These are phyloP conservation scores for Gavia stellata DNA, from an alignment of 2,113 vertebrate genomes.

Conservation along the genomic window DNA sequence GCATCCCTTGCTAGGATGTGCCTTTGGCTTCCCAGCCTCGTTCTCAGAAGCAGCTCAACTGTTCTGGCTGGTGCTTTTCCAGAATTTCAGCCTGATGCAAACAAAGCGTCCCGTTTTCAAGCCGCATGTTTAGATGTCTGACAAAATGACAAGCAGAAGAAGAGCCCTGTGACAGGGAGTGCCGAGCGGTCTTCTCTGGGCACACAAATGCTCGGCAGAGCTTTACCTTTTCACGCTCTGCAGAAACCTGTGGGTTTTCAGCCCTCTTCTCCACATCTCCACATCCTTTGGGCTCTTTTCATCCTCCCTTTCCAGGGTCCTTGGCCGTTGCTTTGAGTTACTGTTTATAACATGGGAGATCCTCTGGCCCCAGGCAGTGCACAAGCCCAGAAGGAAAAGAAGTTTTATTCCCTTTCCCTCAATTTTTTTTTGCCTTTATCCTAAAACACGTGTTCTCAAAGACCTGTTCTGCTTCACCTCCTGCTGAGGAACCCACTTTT, in stretches of 20 bases:
- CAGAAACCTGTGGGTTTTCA: not conserved
- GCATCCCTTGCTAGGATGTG: not conserved
- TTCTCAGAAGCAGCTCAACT: not conserved
- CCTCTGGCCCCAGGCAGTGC: not conserved
- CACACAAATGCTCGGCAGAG: rapidly evolving
- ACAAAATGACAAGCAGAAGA: not conserved
- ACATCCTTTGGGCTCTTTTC: not conserved
- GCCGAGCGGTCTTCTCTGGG: not conserved
- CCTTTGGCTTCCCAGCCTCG: not conserved
- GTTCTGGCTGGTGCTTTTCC: not conserved
- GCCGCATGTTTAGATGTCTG: rapidly evolving
- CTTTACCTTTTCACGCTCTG: rapidly evolving
- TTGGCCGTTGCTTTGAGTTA: not conserved
- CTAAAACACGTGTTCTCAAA: not conserved
- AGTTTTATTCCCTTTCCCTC: not conserved
- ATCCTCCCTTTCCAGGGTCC: not conserved
- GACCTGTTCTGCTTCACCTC: not conserved
- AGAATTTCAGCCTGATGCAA: not conserved
- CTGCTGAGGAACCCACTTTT: not conserved
- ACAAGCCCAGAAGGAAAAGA: not conserved
- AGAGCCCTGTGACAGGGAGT: not conserved
- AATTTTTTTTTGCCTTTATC: not conserved
- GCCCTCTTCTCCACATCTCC: not conserved
- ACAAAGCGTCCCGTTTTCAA: rapidly evolving
- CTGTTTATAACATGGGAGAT: rapidly evolving